Conservation (phyloP, 2,113 vertebrate genomes). For the Calidris pugnax region DNA sequence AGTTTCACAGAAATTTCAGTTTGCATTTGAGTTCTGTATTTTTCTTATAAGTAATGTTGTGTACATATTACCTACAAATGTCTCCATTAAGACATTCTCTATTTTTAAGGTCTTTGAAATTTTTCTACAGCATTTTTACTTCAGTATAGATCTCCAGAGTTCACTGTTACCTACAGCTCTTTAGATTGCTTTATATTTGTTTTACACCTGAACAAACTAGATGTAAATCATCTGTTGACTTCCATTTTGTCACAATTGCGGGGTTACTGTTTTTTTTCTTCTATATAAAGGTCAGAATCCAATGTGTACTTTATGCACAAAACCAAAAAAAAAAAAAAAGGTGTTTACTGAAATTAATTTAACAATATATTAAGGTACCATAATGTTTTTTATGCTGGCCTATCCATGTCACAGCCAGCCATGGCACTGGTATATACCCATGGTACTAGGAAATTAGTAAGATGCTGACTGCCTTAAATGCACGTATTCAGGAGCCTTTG, state of each 20-base stretch:
- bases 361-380: background rate
- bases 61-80: background rate
- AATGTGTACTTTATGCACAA: background rate
- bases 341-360: background rate
- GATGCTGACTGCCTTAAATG: background rate
- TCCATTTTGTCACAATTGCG: background rate
- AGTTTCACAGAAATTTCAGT: background rate
- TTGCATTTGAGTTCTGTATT: background rate
- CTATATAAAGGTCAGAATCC: background rate
- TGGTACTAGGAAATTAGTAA: background rate
- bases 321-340: background rate
- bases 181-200: background rate
- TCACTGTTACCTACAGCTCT: background rate
- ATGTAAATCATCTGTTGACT: background rate
- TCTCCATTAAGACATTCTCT: background rate
- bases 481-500: background rate
- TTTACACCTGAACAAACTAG: background rate
- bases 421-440: background rate
- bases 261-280: background rate
- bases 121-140: background rate
- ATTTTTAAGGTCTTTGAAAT: background rate
- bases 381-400: background rate
- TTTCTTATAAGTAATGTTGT: background rate
- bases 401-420: background rate
- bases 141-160: background rate